Evolutionary conservation across 2,888 invertebrate genomes (phyloP).

Genomic region (Crocallis elinguaria): DNA sequence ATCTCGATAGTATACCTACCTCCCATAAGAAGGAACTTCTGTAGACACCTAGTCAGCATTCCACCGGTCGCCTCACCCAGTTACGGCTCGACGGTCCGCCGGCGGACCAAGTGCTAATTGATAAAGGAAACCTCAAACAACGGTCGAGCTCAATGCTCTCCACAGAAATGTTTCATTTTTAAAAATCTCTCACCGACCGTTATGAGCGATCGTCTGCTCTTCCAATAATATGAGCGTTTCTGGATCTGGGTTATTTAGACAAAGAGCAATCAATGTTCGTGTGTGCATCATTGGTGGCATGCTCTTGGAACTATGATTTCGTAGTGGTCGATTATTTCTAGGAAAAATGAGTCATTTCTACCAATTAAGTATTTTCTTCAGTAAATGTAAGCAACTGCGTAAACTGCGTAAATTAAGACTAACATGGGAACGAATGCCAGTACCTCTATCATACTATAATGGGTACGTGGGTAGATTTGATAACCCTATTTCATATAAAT

Average conservation of each 20-base stretch:
- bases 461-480: too few species aligned
- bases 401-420: too few species aligned
- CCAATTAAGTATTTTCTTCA: not conserved
- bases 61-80: slow-evolving; percentile 78
- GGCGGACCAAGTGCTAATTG: slow-evolving; percentile 82
- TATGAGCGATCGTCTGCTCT: slow-evolving; percentile 66
- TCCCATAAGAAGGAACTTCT: slow-evolving; percentile 57
- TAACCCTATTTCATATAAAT: too few species aligned
- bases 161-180: slow-evolving; percentile 84
- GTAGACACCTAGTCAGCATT: slow-evolving; percentile 67
- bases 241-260: slow-evolving; percentile 45
- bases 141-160: slow-evolving; percentile 82
- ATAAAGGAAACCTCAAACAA: slow-evolving; percentile 84
- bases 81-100: slow-evolving; percentile 81
- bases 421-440: too few species aligned
- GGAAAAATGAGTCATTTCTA: slow-evolving; percentile 17
- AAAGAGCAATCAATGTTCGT: slow-evolving; percentile 23
- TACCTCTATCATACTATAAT: too few species aligned
- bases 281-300: not conserved
- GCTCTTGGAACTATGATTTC: slow-evolving; percentile 8
- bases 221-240: slow-evolving; percentile 31
- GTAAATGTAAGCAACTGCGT: not conserved
- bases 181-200: slow-evolving; percentile 77
- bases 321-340: slow-evolving; percentile 2
- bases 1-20: slow-evolving; percentile 42